Base-by-base conservation (phyloP, 2,797 vertebrate genomes). In the Phrynocephalus forsythii region DNA sequence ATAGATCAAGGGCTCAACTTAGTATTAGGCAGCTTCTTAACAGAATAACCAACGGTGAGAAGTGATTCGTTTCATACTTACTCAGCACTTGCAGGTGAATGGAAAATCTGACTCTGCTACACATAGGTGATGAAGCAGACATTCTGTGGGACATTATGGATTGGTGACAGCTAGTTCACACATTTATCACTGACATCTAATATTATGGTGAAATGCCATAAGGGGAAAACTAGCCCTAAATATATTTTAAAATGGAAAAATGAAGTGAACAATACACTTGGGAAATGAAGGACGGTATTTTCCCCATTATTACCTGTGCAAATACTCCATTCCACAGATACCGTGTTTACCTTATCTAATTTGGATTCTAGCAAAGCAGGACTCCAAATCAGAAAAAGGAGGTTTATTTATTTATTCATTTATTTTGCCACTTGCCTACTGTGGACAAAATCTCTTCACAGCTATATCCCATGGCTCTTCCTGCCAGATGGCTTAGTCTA, bases 401-500 rank as follows among this genome's bases (percentile, higher is more conserved):
- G 83, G 67, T 86, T 92, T 83, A n/a, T 90, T 94, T 44, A 44
- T 44, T 44, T 44, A 44, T 44, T 44, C 38, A 44, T 44, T 44
- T 44, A 44, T 44, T 94, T 90, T 63, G 80, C 83, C 90, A 30
- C 82, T 89, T 90, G 90, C 85, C 86, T 87, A 73, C 69, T 82
- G 1, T 50, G n/a, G 85, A 82, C 86, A 87, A 67, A 81, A 93
- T 92, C 91, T 95, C 82, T 79, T 91, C 82, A 91, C 82, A 81
- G 66, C 86, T 85, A 56, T 90, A 86, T 91, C 89, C 86, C 52
- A 76, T 66, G 86, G 72, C 68, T 89, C 72, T 91, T 93, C 84
- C 88, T 84, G 93, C 91, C 94, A 94, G 90, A 95, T 92, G 94
- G 93, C 92, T 93, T 91, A 90, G 91, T 92, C 88, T 63, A 93